Evolutionary conservation across 2,113 vertebrate species (phyloP).

Genomic region (Willisornis vidua): DNA sequence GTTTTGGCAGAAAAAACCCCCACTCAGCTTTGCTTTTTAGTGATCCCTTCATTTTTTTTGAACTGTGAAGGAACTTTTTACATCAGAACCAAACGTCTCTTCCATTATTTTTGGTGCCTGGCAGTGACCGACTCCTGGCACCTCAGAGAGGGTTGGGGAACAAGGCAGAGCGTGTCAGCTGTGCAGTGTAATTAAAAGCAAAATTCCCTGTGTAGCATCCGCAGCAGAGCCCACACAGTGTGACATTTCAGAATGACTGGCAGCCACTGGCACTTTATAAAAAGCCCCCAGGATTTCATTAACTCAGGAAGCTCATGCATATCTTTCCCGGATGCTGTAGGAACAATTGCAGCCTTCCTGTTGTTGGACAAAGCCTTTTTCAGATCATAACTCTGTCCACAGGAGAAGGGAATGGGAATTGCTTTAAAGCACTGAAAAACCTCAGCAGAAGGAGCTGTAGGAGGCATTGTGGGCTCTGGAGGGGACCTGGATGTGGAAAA

Average conservation of each 20-base stretch:
- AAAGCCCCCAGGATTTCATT: neutral
- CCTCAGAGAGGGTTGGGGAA: neutral
- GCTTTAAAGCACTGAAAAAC: neutral
- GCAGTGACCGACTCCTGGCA: neutral
- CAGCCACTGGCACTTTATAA: neutral
- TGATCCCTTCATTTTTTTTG: neutral
- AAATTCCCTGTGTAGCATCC: neutral
- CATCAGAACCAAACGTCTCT: neutral
- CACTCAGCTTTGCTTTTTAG: neutral
- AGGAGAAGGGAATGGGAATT: conserved; percentile 1
- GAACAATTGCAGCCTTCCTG: conserved; percentile 53
- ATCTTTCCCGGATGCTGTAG: conserved; percentile 44
- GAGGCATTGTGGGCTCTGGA: conserved; percentile 5
- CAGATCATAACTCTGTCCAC: neutral
- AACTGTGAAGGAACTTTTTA: neutral
- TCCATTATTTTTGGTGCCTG: neutral
- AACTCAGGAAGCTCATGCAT: conserved; percentile 35
- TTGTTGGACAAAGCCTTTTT: conserved; percentile 36
- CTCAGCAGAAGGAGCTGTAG: conserved; percentile 35
- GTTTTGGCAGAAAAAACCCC: neutral
- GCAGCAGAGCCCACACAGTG: neutral
- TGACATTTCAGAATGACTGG: conserved; percentile 33
- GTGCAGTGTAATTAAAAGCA: neutral
- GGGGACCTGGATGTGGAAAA: neutral
- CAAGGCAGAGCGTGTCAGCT: neutral